Conservation (phyloP, 2,113 vertebrate genomes). For the Thryonomys swinderianus region DNA sequence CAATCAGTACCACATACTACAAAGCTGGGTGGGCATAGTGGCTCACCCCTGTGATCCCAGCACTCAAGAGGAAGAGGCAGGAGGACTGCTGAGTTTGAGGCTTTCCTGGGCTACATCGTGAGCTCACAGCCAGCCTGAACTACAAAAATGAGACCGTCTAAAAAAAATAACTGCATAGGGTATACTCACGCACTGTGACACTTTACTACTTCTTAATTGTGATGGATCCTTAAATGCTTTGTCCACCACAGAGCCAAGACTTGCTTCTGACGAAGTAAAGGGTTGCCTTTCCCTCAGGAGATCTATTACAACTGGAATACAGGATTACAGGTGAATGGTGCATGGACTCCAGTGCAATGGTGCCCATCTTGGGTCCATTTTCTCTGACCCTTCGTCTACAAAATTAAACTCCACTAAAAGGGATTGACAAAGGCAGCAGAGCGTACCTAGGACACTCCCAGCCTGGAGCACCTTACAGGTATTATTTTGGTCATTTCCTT, state of each 20-base stretch:
- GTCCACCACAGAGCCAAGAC: not conserved
- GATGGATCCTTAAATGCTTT: not conserved
- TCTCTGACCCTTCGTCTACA: not conserved
- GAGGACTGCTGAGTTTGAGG: no score
- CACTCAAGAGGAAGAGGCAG: no score
- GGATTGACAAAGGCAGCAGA: not conserved
- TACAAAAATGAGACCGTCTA: no score
- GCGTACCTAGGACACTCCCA: not conserved
- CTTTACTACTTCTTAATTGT: not conserved
- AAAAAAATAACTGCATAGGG: no score
- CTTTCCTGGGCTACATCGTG: no score
- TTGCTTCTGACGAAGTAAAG: not conserved
- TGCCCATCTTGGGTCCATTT: not conserved
- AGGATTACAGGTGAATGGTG: not conserved
- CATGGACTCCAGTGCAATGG: no score
- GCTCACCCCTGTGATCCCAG: no score
- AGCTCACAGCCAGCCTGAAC: no score
- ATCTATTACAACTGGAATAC: not conserved
- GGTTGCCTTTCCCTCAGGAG: not conserved
- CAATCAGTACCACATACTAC: no score
- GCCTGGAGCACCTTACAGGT: not conserved
- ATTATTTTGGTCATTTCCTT: not conserved
- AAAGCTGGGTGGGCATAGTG: no score
- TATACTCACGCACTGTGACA: not conserved
- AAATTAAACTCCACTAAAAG: not conserved